Evolutionary conservation across 1,140 invertebrate genomes (phyloP).

Genomic region (Drosophila pruinosa): DNA sequence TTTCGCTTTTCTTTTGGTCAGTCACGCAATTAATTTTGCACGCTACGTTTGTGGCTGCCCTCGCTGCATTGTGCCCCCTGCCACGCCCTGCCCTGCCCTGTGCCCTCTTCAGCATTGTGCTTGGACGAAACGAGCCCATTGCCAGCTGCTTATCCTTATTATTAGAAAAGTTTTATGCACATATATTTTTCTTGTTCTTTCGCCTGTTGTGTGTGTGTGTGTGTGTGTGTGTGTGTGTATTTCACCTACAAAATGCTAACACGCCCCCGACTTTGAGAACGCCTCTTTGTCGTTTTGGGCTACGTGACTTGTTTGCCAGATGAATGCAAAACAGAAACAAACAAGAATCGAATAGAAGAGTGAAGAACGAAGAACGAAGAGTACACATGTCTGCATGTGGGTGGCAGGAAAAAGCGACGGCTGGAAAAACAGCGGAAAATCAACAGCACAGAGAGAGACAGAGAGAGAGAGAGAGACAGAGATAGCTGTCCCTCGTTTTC

Average conservation of each 20-base stretch:
- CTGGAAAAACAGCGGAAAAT: conserved; percentile 54
- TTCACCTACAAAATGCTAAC: conserved; percentile 27
- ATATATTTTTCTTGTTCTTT: conserved; percentile 45
- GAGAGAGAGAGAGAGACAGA: background rate
- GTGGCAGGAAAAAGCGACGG: conserved; percentile 13
- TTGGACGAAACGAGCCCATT: conserved; percentile 31
- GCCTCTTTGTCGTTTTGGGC: conserved; percentile 22
- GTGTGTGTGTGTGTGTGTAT: conserved; percentile 7
- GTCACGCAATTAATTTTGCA: conserved; percentile 58
- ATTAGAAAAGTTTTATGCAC: conserved; percentile 60
- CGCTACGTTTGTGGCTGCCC: conserved; percentile 29
- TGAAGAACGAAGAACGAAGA: background rate
- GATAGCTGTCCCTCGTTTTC: conserved; percentile 12
- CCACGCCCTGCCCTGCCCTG: background rate
- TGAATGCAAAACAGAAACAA: conserved; percentile 49
- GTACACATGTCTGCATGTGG: conserved; percentile 8
- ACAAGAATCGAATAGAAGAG: conserved; percentile 25
- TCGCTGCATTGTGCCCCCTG: conserved; percentile 16
- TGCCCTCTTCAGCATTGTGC: background rate
- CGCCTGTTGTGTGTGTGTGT: background rate
- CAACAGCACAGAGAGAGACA: conserved; percentile 13
- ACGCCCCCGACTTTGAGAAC: conserved; percentile 11
- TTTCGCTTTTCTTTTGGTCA: conserved; percentile 52
- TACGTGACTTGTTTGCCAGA: conserved; percentile 49
- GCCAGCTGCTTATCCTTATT: conserved; percentile 53